Evolutionary conservation across 2,888 invertebrate species (phyloP).

Genomic region (Tipula vernalis): DNA sequence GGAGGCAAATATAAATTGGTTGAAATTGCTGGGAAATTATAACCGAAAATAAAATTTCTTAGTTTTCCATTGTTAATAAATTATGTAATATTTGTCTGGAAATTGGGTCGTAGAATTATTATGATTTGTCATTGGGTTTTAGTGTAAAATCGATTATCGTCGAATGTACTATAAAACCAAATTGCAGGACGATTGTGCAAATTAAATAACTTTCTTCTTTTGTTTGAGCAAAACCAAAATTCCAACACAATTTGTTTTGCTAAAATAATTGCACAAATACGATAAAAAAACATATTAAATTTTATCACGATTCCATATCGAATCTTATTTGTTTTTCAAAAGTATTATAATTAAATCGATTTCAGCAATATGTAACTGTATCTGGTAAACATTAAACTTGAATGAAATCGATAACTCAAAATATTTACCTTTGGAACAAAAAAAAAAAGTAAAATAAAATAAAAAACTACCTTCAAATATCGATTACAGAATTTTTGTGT

Average conservation of each 20-base stretch:
- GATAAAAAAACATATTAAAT: neutral
- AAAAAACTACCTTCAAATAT: neutral
- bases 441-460: neutral
- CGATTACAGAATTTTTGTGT: neutral
- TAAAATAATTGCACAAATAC: neutral
- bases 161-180: neutral
- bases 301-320: neutral
- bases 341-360: neutral
- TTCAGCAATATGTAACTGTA: neutral
- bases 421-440: neutral
- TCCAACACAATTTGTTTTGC: neutral
- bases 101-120: neutral
- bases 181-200: too few species aligned
- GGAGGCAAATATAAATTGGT: neutral
- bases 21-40: neutral
- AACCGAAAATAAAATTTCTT: neutral
- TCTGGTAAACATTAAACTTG: neutral
- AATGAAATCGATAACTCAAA: neutral
- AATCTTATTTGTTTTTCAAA: neutral
- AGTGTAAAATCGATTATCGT: neutral
- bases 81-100: neutral
- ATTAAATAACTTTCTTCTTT: too few species aligned
- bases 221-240: too few species aligned
- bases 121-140: neutral
- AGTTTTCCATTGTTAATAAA: neutral